Evolutionary conservation across 1,140 invertebrate species (phyloP).

Genomic region (Asbolus verrucosus): DNA sequence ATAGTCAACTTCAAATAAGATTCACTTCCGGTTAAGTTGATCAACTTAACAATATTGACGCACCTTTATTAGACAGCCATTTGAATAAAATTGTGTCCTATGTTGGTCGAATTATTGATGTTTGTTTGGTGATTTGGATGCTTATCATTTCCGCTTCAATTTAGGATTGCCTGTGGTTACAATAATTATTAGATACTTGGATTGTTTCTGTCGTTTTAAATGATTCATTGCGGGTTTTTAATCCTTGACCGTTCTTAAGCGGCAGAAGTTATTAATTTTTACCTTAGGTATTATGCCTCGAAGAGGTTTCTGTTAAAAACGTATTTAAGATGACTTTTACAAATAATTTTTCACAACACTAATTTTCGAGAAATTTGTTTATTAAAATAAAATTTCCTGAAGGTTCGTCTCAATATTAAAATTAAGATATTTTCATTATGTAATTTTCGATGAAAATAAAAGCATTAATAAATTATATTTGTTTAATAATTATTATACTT

Average conservation of each 20-base stretch:
- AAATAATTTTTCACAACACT: no score
- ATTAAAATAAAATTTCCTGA: no score
- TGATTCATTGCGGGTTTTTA: slow-evolving; percentile 18
- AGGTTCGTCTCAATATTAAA: no score
- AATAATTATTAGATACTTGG: no score
- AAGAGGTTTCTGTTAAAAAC: no score
- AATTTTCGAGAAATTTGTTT: no score
- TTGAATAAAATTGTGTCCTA: slow-evolving; percentile 50
- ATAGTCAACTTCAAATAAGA: slow-evolving; percentile 43
- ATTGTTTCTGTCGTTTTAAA: no score
- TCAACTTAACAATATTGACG: slow-evolving; percentile 47
- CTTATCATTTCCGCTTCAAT: slow-evolving; percentile 43
- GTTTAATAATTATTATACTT: no score
- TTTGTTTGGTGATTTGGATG: slow-evolving; percentile 42
- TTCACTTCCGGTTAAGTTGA: slow-evolving; percentile 48
- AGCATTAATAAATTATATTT: no score
- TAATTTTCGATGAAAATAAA: no score
- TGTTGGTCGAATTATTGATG: slow-evolving; percentile 45
- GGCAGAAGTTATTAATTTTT: slow-evolving; percentile 11
- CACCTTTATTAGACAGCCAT: slow-evolving; percentile 42
- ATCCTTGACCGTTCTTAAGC: slow-evolving; percentile 5
- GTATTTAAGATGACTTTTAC: no score
- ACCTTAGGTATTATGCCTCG: slow-evolving; percentile 9
- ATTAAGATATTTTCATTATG: no score
- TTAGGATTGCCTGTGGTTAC: slow-evolving; percentile 37